Base-by-base conservation (phyloP, 2,888 invertebrate genomes). In the Troides aeacus region DNA sequence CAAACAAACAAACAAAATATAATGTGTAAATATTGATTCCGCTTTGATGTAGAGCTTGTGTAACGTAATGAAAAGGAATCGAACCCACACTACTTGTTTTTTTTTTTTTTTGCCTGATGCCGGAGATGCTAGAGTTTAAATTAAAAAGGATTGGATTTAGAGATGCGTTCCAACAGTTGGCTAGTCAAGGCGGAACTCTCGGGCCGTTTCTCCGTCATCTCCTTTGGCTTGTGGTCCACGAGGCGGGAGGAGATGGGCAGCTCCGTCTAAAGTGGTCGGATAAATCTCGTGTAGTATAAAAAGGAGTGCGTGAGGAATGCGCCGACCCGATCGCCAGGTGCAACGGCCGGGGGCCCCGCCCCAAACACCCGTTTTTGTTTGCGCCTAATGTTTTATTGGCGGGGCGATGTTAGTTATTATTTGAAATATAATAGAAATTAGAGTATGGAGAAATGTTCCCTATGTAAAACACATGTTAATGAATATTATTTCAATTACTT, bases 241-340 rank as follows among this genome's bases (percentile, higher is more conserved):
- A 61, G 71, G 72, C 60, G 72, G 77, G 59, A 78, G 75, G 79
- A 77, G 79, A 76, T 70, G 76, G 69, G 74, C 76, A 71, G 74
- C 83, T 81, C 86, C 80, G 78, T 75, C 79, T 83, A 85, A 76
- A 81, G 73, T 82, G 88, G 88, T 81, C 79, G 84, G 82, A 78
- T 87, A 82, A 83, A 58, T 83, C 83, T 86, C 80, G 86, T 85
- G 84, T 85, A 84, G 85, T 82, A 88, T 89, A 90, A 90, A 90
- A 92, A 90, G 89, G 90, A 89, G 90, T 91, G 90, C 87, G 89
- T 90, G 86, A 86, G 90, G 92, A 91, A 92, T 91, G 91, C 86
- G 88, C 85, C 82, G 84, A 79, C 82, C 81, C 83, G 84, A 82
- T 83, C 83, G 87, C 85, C 91, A 92, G 91, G 92, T 92, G 92